Evolutionary conservation across 2,113 vertebrate genomes (phyloP).

Genomic region (Donacobius atricapilla): DNA sequence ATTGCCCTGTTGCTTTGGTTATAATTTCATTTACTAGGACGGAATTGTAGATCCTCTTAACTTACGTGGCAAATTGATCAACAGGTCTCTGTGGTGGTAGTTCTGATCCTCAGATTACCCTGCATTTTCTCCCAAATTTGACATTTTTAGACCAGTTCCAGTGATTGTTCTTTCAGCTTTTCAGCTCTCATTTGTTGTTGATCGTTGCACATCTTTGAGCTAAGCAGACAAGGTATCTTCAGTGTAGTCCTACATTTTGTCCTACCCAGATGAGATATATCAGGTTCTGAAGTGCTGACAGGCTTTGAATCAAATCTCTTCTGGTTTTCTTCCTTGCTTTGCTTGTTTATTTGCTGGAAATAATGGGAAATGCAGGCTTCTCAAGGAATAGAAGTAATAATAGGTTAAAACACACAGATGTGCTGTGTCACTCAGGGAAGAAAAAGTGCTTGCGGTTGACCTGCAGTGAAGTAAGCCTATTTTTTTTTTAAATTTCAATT

Average conservation of each 20-base stretch:
- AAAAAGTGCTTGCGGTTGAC: neutral
- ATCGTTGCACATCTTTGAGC: neutral
- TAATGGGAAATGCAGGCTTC: neutral
- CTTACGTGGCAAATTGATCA: rapidly evolving
- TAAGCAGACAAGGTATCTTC: neutral
- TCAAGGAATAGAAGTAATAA: neutral
- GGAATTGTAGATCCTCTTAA: neutral
- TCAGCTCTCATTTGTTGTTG: neutral
- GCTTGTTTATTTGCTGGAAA: neutral
- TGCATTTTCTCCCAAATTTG: neutral
- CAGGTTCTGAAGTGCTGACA: neutral
- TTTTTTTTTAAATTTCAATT: neutral
- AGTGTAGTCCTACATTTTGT: neutral
- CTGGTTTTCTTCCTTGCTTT: neutral
- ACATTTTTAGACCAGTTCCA: neutral
- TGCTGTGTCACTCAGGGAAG: neutral
- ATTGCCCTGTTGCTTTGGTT: neutral
- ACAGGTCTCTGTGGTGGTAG: neutral
- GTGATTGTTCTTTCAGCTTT: neutral
- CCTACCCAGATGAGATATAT: neutral
- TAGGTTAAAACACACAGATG: neutral
- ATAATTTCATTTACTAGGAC: neutral
- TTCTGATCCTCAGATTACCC: neutral
- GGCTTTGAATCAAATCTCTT: neutral
- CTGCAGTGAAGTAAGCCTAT: neutral